Conservation (phyloP, 2,797 vertebrate genomes). For the Pampus argenteus region DNA sequence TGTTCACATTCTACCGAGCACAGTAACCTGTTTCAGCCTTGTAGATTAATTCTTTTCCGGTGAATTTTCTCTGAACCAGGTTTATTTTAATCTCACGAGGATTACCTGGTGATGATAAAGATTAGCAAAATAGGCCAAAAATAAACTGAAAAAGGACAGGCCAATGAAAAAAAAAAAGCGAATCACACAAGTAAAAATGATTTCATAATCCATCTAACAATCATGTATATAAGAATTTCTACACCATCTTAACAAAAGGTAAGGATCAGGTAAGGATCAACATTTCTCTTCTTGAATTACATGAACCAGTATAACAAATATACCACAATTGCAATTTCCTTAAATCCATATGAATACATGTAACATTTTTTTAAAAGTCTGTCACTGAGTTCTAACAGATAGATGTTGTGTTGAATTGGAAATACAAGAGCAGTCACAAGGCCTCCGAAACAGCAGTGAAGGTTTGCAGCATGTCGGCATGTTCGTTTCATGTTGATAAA, state of each 20-base stretch:
- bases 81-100: slow-evolving; percentile 1
- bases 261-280: slow-evolving; percentile 19
- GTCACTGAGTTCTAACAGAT: slow-evolving; percentile 30
- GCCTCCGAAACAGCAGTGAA: slow-evolving; percentile 49
- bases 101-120: background rate
- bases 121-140: slow-evolving; percentile 10
- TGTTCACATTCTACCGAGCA: slow-evolving; percentile 8
- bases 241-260: slow-evolving; percentile 37
- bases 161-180: slow-evolving; percentile 34
- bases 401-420: slow-evolving; percentile 16
- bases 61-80: slow-evolving; percentile 24
- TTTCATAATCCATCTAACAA: slow-evolving; percentile 48
- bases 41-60: too few species aligned
- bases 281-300: slow-evolving; percentile 31
- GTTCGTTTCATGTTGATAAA: slow-evolving; percentile 15
- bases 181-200: slow-evolving; percentile 37
- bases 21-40: slow-evolving; percentile 31
- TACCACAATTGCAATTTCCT: slow-evolving; percentile 29
- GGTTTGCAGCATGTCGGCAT: slow-evolving; percentile 42
- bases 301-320: slow-evolving; percentile 34
- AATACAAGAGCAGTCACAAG: slow-evolving; percentile 49
- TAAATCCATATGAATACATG: slow-evolving; percentile 36
- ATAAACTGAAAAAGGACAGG: slow-evolving; percentile 19
- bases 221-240: slow-evolving; percentile 49
- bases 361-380: slow-evolving; percentile 35